Evolutionary conservation across 2,888 invertebrate genomes (phyloP).

Genomic region (Chydorus sphaericus): DNA sequence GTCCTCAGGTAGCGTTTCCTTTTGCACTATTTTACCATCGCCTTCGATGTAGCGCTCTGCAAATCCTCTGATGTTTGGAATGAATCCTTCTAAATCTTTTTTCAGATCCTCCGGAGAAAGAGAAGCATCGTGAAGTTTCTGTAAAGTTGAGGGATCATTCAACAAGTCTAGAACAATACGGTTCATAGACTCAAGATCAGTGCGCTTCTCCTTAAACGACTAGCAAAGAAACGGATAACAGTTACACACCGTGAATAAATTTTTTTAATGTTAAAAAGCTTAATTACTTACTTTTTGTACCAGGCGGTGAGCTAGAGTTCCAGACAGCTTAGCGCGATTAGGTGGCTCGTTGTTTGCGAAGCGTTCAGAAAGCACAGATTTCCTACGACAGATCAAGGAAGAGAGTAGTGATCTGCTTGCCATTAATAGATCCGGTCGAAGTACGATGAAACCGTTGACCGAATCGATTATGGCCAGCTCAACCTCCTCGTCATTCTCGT

Average conservation of each 20-base stretch:
- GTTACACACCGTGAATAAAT: not conserved
- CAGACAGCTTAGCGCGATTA: constrained; percentile 54
- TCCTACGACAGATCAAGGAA: constrained; percentile 68
- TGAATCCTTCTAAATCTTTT: constrained; percentile 47
- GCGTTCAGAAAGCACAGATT: constrained; percentile 57
- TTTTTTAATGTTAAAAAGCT: not conserved
- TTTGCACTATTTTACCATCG: constrained; percentile 14
- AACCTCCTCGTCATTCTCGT: constrained; percentile 27
- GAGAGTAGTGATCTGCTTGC: constrained; percentile 74
- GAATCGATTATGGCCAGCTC: constrained; percentile 37
- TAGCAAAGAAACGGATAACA: not conserved
- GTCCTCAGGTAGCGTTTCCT: constrained; percentile 11
- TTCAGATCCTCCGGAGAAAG: constrained; percentile 43
- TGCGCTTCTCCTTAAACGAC: constrained; percentile 37
- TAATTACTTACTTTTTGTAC: constrained; percentile 70
- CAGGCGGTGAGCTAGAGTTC: constrained; percentile 67
- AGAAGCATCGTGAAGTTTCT: constrained; percentile 49
- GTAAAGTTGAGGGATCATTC: constrained; percentile 34
- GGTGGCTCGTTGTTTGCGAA: constrained; percentile 42
- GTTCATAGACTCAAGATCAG: constrained; percentile 31
- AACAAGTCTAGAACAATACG: constrained; percentile 34
- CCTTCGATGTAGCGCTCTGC: constrained; percentile 39
- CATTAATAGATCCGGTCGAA: constrained; percentile 67
- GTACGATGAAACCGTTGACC: constrained; percentile 50
- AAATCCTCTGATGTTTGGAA: constrained; percentile 53